Conservation (phyloP, 1,140 invertebrate genomes). For the Aphis gossypii region DNA sequence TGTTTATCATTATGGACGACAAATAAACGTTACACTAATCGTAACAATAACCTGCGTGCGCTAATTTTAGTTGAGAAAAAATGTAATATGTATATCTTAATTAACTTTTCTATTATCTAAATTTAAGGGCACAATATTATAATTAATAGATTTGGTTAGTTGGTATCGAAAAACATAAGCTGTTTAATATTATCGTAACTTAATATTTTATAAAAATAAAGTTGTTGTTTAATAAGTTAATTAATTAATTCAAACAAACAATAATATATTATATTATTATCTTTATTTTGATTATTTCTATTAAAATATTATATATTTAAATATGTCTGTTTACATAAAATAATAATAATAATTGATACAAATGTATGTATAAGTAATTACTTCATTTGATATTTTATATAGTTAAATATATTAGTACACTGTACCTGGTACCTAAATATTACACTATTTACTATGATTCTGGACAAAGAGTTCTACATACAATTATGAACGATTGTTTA, state of each 20-base stretch:
- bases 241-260: neutral
- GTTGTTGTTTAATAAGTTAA: neutral
- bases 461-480: no score
- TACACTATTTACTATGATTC: no score
- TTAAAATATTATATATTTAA: neutral
- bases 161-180: neutral
- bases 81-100: neutral
- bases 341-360: no score
- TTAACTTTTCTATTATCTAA: neutral
- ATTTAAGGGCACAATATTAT: neutral
- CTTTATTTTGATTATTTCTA: neutral
- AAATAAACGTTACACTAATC: conserved; percentile 29
- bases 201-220: neutral
- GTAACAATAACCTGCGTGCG: neutral
- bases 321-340: neutral
- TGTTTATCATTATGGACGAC: conserved; percentile 31
- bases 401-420: no score
- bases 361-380: no score
- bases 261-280: neutral
- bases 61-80: conserved; percentile 4
- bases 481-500: no score
- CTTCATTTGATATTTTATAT: no score
- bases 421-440: no score
- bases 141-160: neutral
- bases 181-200: neutral